A percentile compares a stretch with the other conserved stretches of the same genome.
Evolutionary conservation across 2,113 vertebrate species (phyloP).

Genomic region (Ovis canadensis): DNA sequence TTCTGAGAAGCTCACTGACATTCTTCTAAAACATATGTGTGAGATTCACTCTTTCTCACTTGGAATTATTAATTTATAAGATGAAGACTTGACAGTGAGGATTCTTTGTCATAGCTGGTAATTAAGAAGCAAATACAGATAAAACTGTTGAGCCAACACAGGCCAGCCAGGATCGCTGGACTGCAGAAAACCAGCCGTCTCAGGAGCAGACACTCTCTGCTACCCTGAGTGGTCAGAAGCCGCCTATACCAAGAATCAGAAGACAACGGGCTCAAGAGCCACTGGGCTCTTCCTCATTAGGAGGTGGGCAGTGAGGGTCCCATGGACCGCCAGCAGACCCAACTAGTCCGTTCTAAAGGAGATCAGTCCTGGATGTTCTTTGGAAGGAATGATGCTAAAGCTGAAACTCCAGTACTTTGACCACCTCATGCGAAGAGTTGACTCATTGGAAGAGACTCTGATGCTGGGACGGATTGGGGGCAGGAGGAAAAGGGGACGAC

Average conservation of each 20-base stretch:
- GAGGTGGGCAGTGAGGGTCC: background rate
- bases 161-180: background rate
- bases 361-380: too few species aligned
- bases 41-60: background rate
- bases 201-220: background rate
- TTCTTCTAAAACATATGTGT: background rate
- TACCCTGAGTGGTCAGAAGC: background rate
- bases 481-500: too few species aligned
- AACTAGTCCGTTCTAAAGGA: too few species aligned
- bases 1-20: background rate
- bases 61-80: background rate
- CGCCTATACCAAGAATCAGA: background rate
- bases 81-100: background rate
- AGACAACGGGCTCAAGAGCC: background rate
- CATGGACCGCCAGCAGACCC: too few species aligned
- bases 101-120: background rate
- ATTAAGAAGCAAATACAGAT: background rate
- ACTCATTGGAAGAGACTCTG: too few species aligned
- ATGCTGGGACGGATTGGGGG: too few species aligned
- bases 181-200: background rate
- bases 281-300: background rate
- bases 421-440: too few species aligned
- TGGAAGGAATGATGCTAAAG: too few species aligned
- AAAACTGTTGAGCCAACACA: background rate
- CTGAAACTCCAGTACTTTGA: too few species aligned